phyloP scores from a whole-genome alignment of 1,140 invertebrate genomes.

The Aphelinus atriplicis region DNA sequence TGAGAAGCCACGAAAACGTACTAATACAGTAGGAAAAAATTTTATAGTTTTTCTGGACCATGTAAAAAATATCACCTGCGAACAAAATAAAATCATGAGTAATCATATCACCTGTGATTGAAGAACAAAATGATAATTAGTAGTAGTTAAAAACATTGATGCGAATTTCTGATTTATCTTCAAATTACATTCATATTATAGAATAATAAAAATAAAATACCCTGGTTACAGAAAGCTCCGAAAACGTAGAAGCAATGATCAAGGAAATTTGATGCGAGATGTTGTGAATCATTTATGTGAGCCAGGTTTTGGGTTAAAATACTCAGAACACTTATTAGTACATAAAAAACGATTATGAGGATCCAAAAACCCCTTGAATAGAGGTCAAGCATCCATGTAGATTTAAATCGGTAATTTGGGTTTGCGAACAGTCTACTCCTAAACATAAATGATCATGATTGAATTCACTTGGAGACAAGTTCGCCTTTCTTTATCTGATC shows the following conservation, averaged over 20 bases:
- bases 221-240: conserved; percentile 26
- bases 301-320: conserved; percentile 3
- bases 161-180: too few species aligned
- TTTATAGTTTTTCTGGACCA: conserved; percentile 2
- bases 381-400: conserved; percentile 14
- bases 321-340: neutral
- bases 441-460: neutral
- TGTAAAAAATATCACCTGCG: conserved; percentile 1
- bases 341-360: conserved; percentile 1
- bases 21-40: conserved; percentile 13
- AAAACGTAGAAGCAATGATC: conserved; percentile 27
- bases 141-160: too few species aligned
- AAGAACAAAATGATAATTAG: too few species aligned
- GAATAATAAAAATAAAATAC: neutral
- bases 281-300: neutral
- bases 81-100: neutral
- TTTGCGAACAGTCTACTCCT: neutral
- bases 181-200: too few species aligned
- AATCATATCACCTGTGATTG: too few species aligned
- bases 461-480: too few species aligned
- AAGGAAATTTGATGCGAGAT: neutral
- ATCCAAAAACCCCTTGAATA: conserved; percentile 14
- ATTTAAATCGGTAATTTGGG: neutral
- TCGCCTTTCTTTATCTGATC: neutral
- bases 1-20: conserved; percentile 19